Base-by-base conservation (phyloP, 30 jellyfish, hydroid and myxozoan species). In the Hydractinia echinata region DNA sequence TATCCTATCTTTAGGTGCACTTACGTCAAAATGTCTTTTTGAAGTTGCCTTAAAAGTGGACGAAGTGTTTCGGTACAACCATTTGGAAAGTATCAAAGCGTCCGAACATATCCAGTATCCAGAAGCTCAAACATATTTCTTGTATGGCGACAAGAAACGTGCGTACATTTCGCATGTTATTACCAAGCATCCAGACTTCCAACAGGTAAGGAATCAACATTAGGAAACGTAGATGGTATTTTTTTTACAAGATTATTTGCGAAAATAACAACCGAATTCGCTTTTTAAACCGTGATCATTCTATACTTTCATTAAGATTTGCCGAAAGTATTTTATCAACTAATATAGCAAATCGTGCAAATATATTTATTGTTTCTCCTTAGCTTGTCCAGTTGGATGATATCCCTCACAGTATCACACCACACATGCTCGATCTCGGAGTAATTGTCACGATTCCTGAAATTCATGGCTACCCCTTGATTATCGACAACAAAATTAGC, bases 331-430 rank as follows among this genome's bases (percentile, higher is more conserved):
- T 60, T 60, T 60, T 15, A 15, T 60, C 19, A 0, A 60, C n/a
- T 18, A 13, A 13, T 60, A 60, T 60, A 13, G 2, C 0, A 60
- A 18, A 0, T 60, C 2, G 19, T 14, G 70, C 48, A 19, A 8
- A 66, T 66, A 66, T 10, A 6, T 8, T 13, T 66, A 18, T 8
- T 66, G 30, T 72, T 69, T 14, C 51, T 53, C 51, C 48, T 9
- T 16, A 79, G 86, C 54, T 79, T 49, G 78, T 79, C 15, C 83
- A 61, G 20, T 60, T 79, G 7, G 83, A 61, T 79, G 84, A 79
- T 4, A 55, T 58, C 16, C 86, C 86, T 55, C 83, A 55, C 39
- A 18, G 54, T 21, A 58, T 79, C n/a, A 44, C 53, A 54, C 48
- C 53, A 18, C 49, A 11, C 7, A 4, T 79, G 14, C 60, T 79